These are phyloP conservation scores for Pangasius larnaudii DNA, from an alignment of 2,797 vertebrate genomes.

Conservation along the genomic window DNA sequence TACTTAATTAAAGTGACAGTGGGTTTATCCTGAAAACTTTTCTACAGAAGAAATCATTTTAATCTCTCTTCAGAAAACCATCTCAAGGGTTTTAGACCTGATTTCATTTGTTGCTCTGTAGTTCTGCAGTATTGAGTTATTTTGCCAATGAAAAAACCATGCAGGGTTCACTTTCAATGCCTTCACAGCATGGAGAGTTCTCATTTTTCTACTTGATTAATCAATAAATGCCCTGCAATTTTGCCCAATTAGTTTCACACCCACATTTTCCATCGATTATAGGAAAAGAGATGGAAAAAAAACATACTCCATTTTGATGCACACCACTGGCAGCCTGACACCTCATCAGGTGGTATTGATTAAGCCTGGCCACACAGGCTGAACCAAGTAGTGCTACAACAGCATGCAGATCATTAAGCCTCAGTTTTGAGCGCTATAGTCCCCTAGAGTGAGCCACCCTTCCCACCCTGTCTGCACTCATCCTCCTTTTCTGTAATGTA, in stretches of 20 bases:
- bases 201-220: slow-evolving; percentile 81
- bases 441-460: slow-evolving; percentile 68
- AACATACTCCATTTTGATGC: slow-evolving; percentile 80
- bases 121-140: slow-evolving; percentile 69
- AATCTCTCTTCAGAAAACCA: slow-evolving; percentile 20
- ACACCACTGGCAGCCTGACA: slow-evolving; percentile 78
- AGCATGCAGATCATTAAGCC: slow-evolving; percentile 70
- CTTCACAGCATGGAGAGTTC: slow-evolving; percentile 66
- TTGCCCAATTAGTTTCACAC: slow-evolving; percentile 80
- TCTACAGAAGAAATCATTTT: slow-evolving; percentile 18
- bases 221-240: slow-evolving; percentile 81
- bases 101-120: slow-evolving; percentile 50
- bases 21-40: slow-evolving; percentile 2
- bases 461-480: slow-evolving; percentile 50
- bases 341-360: slow-evolving; percentile 82
- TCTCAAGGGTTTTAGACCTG: slow-evolving; percentile 12
- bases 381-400: slow-evolving; percentile 68
- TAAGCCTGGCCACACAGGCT: slow-evolving; percentile 66
- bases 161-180: slow-evolving; percentile 61
- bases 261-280: slow-evolving; percentile 77
- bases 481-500: slow-evolving; percentile 70
- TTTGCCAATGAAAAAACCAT: slow-evolving; percentile 73
- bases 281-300: slow-evolving; percentile 66
- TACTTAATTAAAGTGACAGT: slow-evolving; percentile 12
- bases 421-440: slow-evolving; percentile 63